Evolutionary conservation across 2,888 invertebrate genomes (phyloP), one percentile per base, ranked within the genome.

Genomic region (Melieria crassipennis): DNA sequence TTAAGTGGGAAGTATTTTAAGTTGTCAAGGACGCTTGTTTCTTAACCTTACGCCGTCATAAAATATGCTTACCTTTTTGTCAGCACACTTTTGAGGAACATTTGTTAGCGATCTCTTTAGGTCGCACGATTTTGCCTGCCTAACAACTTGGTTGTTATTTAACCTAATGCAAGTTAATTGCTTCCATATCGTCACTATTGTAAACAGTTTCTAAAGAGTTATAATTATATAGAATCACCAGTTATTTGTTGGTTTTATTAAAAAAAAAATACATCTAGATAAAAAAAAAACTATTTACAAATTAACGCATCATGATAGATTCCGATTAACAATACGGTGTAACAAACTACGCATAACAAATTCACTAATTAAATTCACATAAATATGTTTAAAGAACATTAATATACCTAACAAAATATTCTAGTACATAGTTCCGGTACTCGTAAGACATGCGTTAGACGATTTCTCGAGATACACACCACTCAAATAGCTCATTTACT

Each of bases 301-400:
- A 69, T 62, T 69, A 69, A 69, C 69, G 69, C 55, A 69, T 69
- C 69, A 69, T 69, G 69, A 69, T 69, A 69, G 69, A 69, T 69
- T 69, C 63, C 62, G 83, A 79, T 81, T 82, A 82, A 82, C 82
- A 82, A 82, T 83, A 82, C 74, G 72, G 74, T 72, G 69, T 75
- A 76, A 76, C 76, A 76, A 83, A 82, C 82, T 82, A 75, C 66
- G 74, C 65, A 73, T 77, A 77, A 77, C 76, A 77, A 76, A 76
- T 76, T 77, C 66, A 72, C 76, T 76, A 75, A 74, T 77, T 70
- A 77, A 74, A 71, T 75, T 75, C 67, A 74, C 68, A 72, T 75
- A 75, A 75, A 71, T 71, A 64, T 75, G 60, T 60, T 43, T 68
- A 52, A 68, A 69, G 69, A 69, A 69, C 69, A 69, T 69, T 69